Evolutionary conservation across 2,113 vertebrate species (phyloP), one percentile per base, ranked within the genome.

Genomic region (Poicephalus gulielmi): DNA sequence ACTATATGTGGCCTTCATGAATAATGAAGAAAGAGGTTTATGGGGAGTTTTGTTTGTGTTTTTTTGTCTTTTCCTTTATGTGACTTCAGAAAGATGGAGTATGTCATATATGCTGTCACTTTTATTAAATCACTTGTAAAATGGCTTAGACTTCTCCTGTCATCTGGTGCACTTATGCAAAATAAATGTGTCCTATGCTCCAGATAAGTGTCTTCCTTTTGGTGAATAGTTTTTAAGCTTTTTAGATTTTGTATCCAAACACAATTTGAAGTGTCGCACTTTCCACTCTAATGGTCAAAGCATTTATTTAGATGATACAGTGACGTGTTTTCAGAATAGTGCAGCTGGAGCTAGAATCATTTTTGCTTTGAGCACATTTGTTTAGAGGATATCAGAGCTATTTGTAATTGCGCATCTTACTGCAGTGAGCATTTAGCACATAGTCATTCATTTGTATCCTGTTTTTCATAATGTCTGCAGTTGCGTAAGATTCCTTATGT

Each of bases 251-350:
- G 89, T 96, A 90, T 96, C 93, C 90, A 94, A 95, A 91, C 59
- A 83, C 55, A 28, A 95, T 95, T 92, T 95, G 91, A 93, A 93
- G 92, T 96, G 94, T 94, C 76, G 90, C 76, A 71, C 79, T 94
- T 97, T 97, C 88, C 90, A 92, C 84, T 96, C 68, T 96, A 95
- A 95, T 93, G 94, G 96, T 91, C 95, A 95, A 96, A 96, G 87
- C 78, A 94, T 92, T 91, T 96, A 94, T 93, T 94, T 97, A 95
- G 89, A 77, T 93, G 92, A 95, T 96, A 96, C 81, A 89, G 85
- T 62, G 91, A 90, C 2, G 90, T 93, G 96, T 95, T 96, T 97
- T 70, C 84, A 96, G 96, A 97, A 96, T 96, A 91, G 49, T 96
- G 52, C 97, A 96, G 94, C 94, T 96, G 92, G 92, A 94, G 70